Base-by-base conservation (phyloP, 2,888 invertebrate genomes). In the Coronaproctus castanopsis region DNA sequence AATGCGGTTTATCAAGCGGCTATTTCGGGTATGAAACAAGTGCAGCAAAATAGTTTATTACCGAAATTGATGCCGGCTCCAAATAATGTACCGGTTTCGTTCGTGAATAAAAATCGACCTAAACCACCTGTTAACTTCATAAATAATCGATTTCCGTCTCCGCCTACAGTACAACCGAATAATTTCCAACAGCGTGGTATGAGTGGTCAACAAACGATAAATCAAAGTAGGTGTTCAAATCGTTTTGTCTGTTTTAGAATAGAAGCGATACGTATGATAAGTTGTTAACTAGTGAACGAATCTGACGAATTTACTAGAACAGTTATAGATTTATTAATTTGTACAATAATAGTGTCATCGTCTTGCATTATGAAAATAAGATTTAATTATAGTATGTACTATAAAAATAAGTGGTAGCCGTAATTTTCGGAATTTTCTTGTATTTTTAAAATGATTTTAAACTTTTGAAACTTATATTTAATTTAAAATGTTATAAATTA, bases 11-110 rank as follows among this genome's bases (percentile, higher is more conserved):
- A 78, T 67, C 77, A 75, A 65, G 71, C 65, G 20, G 65, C 65
- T 8, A 64, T 66, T 63, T 64, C 64, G 21, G 65, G 65, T 20
- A 59, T 66, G 49, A 66, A 66, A 58, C 65, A 65, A 59, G 64
- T 61, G 36, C 58, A 60, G 24, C 59, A 59, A 67, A 71, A 73
- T 64, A 74, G 74, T 24, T 67, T 75, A 60, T 65, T 75, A 67
- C 75, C 74, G 57, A 74, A 74, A 67, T 65, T 73, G 55, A 67
- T 73, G 52, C 72, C 74, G 24, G 70, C 73, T 18, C 71, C 73
- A 2, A 54, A 62, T 10, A 56, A 55, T 22, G 22, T 63, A 19
- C 61, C 64, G 22, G 63, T 64, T 22, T 59, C 64, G 22, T 62
- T 64, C 21, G 61, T 65, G 22, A 67, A 70, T 21, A 59, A 59